phyloP scores from a whole-genome alignment of 2,888 invertebrate genomes.

The Calliphora vomitoria region DNA sequence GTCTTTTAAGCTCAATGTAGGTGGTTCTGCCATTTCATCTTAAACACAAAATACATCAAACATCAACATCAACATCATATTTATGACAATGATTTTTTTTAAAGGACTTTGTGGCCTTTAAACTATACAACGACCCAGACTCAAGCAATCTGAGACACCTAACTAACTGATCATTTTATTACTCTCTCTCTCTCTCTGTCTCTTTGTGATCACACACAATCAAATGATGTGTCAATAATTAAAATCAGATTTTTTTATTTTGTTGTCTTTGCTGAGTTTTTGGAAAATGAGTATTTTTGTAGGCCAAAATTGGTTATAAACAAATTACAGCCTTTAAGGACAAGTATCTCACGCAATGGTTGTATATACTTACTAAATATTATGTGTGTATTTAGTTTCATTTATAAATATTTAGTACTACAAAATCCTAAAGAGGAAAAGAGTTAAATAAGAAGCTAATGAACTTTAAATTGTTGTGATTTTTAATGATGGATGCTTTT shows the following conservation, averaged over 20 bases:
- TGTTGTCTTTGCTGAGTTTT: conserved; percentile 6
- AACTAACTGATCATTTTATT: conserved; percentile 66
- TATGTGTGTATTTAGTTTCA: conserved; percentile 37
- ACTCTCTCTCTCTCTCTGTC: neutral
- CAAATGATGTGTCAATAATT: conserved; percentile 65
- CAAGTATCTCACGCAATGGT: conserved; percentile 72
- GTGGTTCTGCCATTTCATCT: conserved; percentile 68
- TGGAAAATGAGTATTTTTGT: conserved; percentile 69
- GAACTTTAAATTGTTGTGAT: conserved; percentile 73
- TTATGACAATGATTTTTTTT: conserved; percentile 40
- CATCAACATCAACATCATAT: conserved; percentile 17
- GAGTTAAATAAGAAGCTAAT: conserved; percentile 66
- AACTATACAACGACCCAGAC: conserved; percentile 11
- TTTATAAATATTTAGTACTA: conserved; percentile 7
- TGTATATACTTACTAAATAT: conserved; percentile 27
- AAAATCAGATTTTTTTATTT: conserved; percentile 72
- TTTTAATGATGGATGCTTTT: conserved; percentile 67
- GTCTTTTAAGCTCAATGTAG: conserved; percentile 68
- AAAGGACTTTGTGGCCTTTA: conserved; percentile 20
- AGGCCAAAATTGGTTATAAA: conserved; percentile 58
- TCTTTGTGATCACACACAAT: conserved; percentile 49
- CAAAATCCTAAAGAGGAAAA: neutral
- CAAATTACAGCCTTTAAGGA: conserved; percentile 60
- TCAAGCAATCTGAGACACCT: neutral
- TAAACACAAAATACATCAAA: conserved; percentile 60